These are phyloP conservation scores for Hippocampus kuda DNA, from an alignment of 2,797 vertebrate genomes.

Conservation along the genomic window DNA sequence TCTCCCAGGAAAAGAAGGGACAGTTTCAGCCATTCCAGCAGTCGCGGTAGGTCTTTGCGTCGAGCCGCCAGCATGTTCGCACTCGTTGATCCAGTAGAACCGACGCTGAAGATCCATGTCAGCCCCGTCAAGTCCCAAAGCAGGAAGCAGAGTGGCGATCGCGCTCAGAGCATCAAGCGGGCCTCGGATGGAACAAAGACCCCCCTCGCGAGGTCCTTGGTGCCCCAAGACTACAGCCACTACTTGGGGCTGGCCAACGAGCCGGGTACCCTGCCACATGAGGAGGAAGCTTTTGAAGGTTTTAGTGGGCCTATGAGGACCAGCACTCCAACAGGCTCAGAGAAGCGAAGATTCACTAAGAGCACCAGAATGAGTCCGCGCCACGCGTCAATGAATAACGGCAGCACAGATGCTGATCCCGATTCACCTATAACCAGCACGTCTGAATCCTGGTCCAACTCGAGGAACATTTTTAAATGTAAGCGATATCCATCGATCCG, in stretches of 20 bases:
- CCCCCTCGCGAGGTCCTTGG: conserved; percentile 56
- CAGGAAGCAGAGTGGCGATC: conserved; percentile 38
- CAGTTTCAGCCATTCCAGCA: conserved; percentile 36
- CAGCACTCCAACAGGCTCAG: conserved; percentile 51
- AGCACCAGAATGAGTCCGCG: conserved; percentile 33
- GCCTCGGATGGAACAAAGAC: conserved; percentile 44
- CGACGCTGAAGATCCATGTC: conserved; percentile 35
- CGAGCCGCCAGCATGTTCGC: conserved; percentile 62
- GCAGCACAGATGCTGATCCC: conserved; percentile 46
- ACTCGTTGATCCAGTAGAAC: conserved; percentile 38
- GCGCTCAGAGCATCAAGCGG: conserved; percentile 44
- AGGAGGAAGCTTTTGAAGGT: conserved; percentile 16
- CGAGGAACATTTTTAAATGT: conserved; percentile 53
- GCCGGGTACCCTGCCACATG: conserved; percentile 21
- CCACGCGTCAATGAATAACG: conserved; percentile 35
- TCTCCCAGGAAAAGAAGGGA: conserved; percentile 47
- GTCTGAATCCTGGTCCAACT: conserved; percentile 48
- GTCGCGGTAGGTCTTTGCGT: conserved; percentile 45
- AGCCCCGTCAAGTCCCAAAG: conserved; percentile 45
- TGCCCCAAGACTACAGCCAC: conserved; percentile 63
- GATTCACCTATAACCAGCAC: conserved; percentile 52
- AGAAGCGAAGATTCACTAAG: conserved; percentile 43
- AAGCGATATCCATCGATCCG: conserved; percentile 29
- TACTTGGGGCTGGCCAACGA: conserved; percentile 64
- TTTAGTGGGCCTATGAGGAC: conserved; percentile 32